Percentiles rank a stretch among this genome's conserved stretches.
Conservation (phyloP, 2,888 invertebrate species). For the Matsumyia berberina region DNA sequence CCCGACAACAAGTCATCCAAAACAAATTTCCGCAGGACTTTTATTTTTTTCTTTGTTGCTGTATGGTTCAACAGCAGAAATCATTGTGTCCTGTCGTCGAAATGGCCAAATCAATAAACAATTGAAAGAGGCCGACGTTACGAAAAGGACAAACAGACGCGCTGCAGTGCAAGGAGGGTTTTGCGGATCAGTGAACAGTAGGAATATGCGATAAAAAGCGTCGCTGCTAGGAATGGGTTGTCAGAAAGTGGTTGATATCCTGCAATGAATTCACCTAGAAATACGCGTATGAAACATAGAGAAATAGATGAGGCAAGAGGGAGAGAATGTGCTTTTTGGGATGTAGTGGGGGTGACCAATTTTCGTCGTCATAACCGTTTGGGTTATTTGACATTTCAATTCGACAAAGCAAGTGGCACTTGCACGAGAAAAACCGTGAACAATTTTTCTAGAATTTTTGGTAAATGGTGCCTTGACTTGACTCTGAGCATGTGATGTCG, state of each 20-base stretch:
- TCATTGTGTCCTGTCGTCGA: slow-evolving; percentile 72
- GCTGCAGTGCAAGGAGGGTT: not conserved
- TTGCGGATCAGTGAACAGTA: slow-evolving; percentile 45
- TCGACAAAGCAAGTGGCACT: too few relatives aligned
- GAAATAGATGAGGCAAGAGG: too few relatives aligned
- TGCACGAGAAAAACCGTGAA: too few relatives aligned
- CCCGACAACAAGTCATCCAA: slow-evolving; percentile 56
- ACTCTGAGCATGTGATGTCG: too few relatives aligned
- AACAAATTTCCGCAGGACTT: slow-evolving; percentile 64
- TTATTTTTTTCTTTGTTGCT: slow-evolving; percentile 5
- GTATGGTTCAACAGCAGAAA: slow-evolving; percentile 45
- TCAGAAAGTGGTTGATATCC: slow-evolving; percentile 13
- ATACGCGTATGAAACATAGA: not conserved
- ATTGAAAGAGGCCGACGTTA: slow-evolving; percentile 37
- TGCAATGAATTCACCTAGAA: slow-evolving; percentile 21
- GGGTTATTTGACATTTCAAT: too few relatives aligned
- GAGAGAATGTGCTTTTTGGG: too few relatives aligned
- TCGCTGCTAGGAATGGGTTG: not conserved
- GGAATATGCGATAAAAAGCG: slow-evolving; percentile 36
- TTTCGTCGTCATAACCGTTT: too few relatives aligned
- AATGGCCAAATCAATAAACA: slow-evolving; percentile 72
- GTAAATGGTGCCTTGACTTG: too few relatives aligned
- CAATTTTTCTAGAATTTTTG: too few relatives aligned
- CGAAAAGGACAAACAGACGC: slow-evolving; percentile 40
- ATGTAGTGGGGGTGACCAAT: too few relatives aligned